phyloP scores from a whole-genome alignment of 2,797 vertebrate species.

The Pelobates cultripes region DNA sequence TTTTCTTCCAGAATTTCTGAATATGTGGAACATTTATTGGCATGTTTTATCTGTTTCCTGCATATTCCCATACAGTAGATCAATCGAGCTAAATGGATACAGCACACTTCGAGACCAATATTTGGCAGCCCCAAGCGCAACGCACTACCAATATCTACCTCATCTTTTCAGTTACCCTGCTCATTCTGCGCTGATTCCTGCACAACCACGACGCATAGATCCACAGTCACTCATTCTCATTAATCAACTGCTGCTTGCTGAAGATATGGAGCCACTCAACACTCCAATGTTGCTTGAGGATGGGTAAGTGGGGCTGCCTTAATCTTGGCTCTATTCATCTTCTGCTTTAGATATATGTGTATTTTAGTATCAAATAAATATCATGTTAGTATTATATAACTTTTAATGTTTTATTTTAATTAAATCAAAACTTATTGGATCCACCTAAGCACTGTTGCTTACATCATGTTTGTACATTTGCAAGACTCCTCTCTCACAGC shows the following conservation, averaged over 20 bases:
- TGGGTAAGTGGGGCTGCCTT: conserved; percentile 76
- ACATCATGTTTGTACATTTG: too few relatives aligned
- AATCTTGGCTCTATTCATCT: neutral
- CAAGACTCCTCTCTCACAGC: too few relatives aligned
- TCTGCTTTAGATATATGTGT: too few relatives aligned
- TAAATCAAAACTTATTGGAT: too few relatives aligned
- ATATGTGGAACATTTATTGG: too few relatives aligned
- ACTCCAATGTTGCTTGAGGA: conserved; percentile 98
- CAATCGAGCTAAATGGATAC: conserved; percentile 92
- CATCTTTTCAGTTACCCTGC: conserved; percentile 92
- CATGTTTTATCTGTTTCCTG: neutral
- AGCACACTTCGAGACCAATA: conserved; percentile 95
- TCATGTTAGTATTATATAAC: too few relatives aligned
- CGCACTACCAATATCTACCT: conserved; percentile 93
- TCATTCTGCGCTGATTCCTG: conserved; percentile 85
- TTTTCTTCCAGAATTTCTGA: too few relatives aligned
- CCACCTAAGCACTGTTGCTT: too few relatives aligned
- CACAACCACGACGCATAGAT: conserved; percentile 86
- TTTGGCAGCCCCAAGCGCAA: conserved; percentile 87
- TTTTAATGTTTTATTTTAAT: too few relatives aligned
- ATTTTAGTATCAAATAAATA: too few relatives aligned
- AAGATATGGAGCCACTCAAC: conserved; percentile 88
- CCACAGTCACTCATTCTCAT: conserved; percentile 92
- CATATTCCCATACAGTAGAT: conserved; percentile 76
- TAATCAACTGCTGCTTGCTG: conserved; percentile 90